Percentiles rank a stretch among this genome's conserved stretches.
Evolutionary conservation across 1,140 invertebrate species (phyloP).

Genomic region (Rhagoletis pomonella): DNA sequence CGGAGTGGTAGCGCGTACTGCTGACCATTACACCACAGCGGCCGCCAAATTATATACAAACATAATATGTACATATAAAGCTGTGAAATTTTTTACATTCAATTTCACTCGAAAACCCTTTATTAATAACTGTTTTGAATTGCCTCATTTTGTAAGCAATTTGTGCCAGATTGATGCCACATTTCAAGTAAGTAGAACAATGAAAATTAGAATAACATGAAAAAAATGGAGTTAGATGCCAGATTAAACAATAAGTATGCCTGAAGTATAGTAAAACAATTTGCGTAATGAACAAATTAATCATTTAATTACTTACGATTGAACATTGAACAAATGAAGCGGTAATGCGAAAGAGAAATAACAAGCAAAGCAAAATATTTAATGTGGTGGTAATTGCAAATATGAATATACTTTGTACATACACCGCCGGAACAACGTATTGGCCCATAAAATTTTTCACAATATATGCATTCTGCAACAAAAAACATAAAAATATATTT

Average conservation of each 20-base stretch:
- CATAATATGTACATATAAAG: too few relatives aligned
- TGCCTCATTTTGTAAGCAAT: too few relatives aligned
- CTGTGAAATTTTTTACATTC: too few relatives aligned
- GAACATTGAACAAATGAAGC: slow-evolving; percentile 57
- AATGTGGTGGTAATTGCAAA: not conserved
- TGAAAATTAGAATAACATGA: not conserved
- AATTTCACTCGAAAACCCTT: too few relatives aligned
- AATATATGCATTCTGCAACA: too few relatives aligned
- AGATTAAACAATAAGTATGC: not conserved
- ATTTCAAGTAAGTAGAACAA: not conserved
- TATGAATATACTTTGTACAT: too few relatives aligned
- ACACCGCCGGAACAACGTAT: too few relatives aligned
- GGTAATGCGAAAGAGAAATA: not conserved
- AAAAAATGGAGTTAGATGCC: not conserved
- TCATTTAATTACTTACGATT: slow-evolving; percentile 58
- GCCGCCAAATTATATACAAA: too few relatives aligned
- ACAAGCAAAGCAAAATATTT: not conserved
- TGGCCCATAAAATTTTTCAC: too few relatives aligned
- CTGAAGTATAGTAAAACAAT: slow-evolving; percentile 37
- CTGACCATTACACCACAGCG: too few relatives aligned
- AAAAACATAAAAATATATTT: not conserved
- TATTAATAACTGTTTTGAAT: too few relatives aligned
- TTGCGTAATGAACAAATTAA: slow-evolving; percentile 57
- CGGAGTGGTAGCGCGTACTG: too few relatives aligned
- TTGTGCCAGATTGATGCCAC: not conserved